Percentiles rank a stretch among this genome's conserved stretches.
These are phyloP conservation scores for Lasaia peninsularis DNA, from an alignment of 1,140 invertebrate genomes.

Conservation along the genomic window DNA sequence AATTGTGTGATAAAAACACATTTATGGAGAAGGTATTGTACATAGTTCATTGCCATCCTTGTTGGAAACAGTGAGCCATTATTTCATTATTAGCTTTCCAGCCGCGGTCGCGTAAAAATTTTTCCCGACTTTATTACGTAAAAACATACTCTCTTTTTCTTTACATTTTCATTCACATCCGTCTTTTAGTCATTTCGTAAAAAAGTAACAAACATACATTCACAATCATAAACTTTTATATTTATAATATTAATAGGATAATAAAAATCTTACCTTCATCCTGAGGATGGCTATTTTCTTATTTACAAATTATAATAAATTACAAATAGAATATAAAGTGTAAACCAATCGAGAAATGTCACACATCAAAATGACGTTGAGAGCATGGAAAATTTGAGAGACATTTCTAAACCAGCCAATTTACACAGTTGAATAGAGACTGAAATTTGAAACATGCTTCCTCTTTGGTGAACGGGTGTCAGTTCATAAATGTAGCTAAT, in stretches of 20 bases:
- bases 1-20: too few relatives aligned
- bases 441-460: background rate
- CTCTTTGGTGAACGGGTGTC: background rate
- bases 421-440: background rate
- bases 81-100: too few relatives aligned
- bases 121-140: too few relatives aligned
- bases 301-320: background rate
- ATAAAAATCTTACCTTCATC: background rate
- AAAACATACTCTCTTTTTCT: too few relatives aligned
- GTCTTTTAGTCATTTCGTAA: too few relatives aligned
- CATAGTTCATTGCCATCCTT: too few relatives aligned
- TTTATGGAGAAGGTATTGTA: too few relatives aligned
- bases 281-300: background rate
- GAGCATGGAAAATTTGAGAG: background rate
- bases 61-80: too few relatives aligned
- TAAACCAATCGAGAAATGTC: background rate
- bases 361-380: slow-evolving; percentile 2
- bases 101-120: too few relatives aligned
- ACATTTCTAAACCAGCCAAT: slow-evolving; percentile 6
- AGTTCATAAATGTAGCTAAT: background rate
- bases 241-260: background rate
- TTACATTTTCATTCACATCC: too few relatives aligned
- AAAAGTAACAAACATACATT: too few relatives aligned
- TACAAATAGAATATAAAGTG: background rate
- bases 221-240: background rate